Conservation (phyloP, 2,797 vertebrate genomes). For the Sparidentex hasta region DNA sequence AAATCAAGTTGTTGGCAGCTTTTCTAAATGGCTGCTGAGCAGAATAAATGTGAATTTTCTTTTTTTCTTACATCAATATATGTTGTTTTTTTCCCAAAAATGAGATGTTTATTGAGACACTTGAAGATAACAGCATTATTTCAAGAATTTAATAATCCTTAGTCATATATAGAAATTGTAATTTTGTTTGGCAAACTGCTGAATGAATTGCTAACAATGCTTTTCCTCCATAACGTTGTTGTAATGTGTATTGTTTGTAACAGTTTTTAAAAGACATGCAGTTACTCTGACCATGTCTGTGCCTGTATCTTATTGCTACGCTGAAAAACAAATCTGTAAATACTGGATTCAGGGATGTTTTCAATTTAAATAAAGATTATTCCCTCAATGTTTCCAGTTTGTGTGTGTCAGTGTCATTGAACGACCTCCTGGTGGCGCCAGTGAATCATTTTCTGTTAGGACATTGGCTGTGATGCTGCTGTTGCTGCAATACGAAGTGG, state of each 20-base stretch:
- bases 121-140: neutral
- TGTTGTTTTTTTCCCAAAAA: no score
- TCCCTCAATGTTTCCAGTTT: neutral
- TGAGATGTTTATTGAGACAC: no score
- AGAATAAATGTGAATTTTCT: neutral
- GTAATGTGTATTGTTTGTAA: neutral
- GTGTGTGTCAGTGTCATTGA: neutral
- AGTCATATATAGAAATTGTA: neutral
- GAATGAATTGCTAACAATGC: neutral
- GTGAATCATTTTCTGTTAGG: slow-evolving; percentile 12
- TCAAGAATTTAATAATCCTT: neutral
- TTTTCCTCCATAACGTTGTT: neutral
- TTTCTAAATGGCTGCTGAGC: neutral
- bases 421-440: slow-evolving; percentile 60
- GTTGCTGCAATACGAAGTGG: neutral
- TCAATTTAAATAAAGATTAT: no score
- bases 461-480: neutral
- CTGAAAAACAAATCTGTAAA: neutral
- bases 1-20: neutral
- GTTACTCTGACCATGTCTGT: neutral
- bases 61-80: neutral
- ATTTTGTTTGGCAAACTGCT: neutral
- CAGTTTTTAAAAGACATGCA: neutral
- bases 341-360: neutral
- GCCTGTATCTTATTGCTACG: neutral